These are phyloP conservation scores for Kryptolebias ocellatus DNA, from an alignment of 2,797 vertebrate species.

Conservation along the genomic window DNA sequence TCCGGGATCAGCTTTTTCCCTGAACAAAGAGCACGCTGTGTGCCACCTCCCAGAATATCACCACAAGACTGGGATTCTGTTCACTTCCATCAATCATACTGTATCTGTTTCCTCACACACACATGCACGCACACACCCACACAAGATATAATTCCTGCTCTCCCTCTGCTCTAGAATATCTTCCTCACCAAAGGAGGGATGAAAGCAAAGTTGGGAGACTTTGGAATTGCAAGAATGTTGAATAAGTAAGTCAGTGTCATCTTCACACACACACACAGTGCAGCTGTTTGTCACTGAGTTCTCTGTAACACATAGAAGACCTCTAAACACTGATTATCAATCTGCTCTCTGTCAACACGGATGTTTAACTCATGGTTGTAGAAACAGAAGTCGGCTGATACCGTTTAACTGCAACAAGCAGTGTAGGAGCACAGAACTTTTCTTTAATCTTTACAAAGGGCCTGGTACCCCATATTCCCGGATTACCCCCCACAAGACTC, in stretches of 20 bases:
- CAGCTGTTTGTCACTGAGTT: constrained; percentile 54
- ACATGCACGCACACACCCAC: constrained; percentile 28
- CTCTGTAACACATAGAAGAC: constrained; percentile 39
- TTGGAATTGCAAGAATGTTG: constrained; percentile 91
- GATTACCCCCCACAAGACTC: no score
- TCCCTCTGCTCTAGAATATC: constrained; percentile 84
- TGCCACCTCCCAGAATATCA: constrained; percentile 47
- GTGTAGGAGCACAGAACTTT: background rate
- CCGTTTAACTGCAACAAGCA: background rate
- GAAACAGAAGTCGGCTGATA: constrained; percentile 3
- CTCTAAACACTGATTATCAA: constrained; percentile 62
- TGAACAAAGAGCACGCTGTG: constrained; percentile 47
- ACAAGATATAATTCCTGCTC: constrained; percentile 39
- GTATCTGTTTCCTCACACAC: constrained; percentile 34
- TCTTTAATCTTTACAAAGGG: no score
- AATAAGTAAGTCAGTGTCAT: constrained; percentile 85
- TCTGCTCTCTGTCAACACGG: constrained; percentile 44
- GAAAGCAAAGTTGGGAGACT: constrained; percentile 92
- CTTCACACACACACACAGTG: constrained; percentile 19
- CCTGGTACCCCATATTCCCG: no score
- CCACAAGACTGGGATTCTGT: constrained; percentile 28
- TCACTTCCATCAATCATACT: constrained; percentile 37
- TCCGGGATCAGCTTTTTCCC: constrained; percentile 9
- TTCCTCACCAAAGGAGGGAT: constrained; percentile 88
- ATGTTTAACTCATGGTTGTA: constrained; percentile 37